Base-by-base conservation (phyloP, 2,797 vertebrate species). In the Masticophis lateralis region DNA sequence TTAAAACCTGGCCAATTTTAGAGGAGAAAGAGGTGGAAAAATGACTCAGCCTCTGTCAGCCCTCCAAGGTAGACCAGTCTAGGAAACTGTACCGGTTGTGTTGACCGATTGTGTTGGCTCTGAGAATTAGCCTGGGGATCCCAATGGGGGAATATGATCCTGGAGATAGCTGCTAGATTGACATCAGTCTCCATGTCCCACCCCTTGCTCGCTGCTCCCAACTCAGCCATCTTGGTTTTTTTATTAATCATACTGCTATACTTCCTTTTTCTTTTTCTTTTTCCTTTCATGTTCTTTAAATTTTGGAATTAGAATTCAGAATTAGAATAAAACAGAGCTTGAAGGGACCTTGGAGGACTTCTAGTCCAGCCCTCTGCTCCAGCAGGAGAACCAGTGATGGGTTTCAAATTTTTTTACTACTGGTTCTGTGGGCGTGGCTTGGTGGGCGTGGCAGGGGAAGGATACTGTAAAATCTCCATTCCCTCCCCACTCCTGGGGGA, bases 191-290 rank as follows among this genome's bases (percentile, higher is more conserved):
- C 13, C 63, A 69, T 25, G 2, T 32, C 63, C 63, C 61, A 28
- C 0, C 61, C 61, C 27, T 51, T 28, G 1, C 27, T 13, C 1
- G 11, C 61, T 27, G 60, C 28, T 66, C 12, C 63, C 63, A 66
- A n/a, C 2, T 66, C 5, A 1, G 0, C 63, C 28, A 5, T n/a
- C 5, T 61, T 16, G 5, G 28, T 1, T 5, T 6, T 25, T 25
- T 25, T 4, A 66, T 12, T n/a, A n/a, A 66, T 66, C 28, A n/a
- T n/a, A 66, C 28, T 5, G 28, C 0, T 66, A 28, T 5, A 13
- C n/a, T 66, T 66, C n/a, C 63, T n/a, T 66, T 66, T n/a, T 2
- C 28, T 22, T 25, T 60, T 53, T 53, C 51, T 13, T 63, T 63
- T 66, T 66, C 5, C 27, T 7, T n/a, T n/a, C 25, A 1, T 0